phyloP scores from a whole-genome alignment of 2,888 invertebrate species.

The Thera britannica region DNA sequence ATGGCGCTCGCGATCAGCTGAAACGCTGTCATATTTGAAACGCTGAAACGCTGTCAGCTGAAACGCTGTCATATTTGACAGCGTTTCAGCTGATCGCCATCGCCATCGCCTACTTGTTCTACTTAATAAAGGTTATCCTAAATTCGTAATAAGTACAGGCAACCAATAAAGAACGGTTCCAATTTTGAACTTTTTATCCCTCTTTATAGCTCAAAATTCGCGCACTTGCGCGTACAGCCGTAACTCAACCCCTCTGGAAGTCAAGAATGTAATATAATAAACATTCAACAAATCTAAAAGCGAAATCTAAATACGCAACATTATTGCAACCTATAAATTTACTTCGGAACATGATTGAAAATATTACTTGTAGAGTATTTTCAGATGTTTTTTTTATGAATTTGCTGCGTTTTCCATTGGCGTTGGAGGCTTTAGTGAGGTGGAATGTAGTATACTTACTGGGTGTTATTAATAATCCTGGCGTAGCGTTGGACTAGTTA shows the following conservation, averaged over 20 bases:
- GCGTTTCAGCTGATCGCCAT: too few species aligned
- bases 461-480: too few species aligned
- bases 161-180: conserved; percentile 17
- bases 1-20: too few species aligned
- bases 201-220: conserved; percentile 21
- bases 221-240: conserved; percentile 16
- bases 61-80: too few species aligned
- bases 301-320: conserved; percentile 40
- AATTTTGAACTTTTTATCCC: conserved; percentile 24
- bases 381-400: conserved; percentile 4
- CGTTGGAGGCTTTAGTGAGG: neutral
- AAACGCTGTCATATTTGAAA: too few species aligned
- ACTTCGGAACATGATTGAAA: conserved; percentile 38
- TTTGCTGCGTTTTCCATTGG: neutral
- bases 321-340: conserved; percentile 43
- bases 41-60: too few species aligned
- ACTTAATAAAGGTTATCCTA: neutral
- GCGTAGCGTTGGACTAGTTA: too few species aligned
- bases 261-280: conserved; percentile 43
- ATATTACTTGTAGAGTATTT: conserved; percentile 25
- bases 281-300: conserved; percentile 42
- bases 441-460: neutral
- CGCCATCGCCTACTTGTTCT: too few species aligned
- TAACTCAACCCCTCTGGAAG: conserved; percentile 28
- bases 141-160: conserved; percentile 8